Percentiles rank a stretch among this genome's conserved stretches.
Evolutionary conservation across 1,140 invertebrate species (phyloP).

Genomic region (Chionoecetes opilio): DNA sequence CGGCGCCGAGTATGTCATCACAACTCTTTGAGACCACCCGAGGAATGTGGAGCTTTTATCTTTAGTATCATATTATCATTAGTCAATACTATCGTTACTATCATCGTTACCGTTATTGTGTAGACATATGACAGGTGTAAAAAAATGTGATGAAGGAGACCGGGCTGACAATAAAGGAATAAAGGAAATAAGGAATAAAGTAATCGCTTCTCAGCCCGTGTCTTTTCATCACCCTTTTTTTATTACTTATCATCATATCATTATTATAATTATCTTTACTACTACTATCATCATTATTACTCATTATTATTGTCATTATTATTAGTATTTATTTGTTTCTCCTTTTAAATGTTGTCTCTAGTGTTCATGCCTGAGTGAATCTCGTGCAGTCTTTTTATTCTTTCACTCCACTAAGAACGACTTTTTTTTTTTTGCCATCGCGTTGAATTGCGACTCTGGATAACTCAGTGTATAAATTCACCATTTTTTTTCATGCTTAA

Average conservation of each 20-base stretch:
- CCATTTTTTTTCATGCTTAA: background rate
- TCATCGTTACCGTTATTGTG: background rate
- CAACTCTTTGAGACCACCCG: background rate
- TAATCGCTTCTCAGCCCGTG: no score
- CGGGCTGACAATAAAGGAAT: no score
- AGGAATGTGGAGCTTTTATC: background rate
- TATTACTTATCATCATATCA: background rate
- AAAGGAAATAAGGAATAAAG: no score
- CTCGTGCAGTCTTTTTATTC: background rate
- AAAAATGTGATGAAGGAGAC: no score
- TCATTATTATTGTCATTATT: background rate
- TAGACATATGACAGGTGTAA: no score
- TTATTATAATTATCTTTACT: background rate
- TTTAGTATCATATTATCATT: no score
- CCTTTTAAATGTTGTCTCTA: background rate
- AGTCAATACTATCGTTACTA: background rate
- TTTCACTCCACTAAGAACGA: background rate
- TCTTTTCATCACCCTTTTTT: background rate
- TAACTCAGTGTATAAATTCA: background rate
- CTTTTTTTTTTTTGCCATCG: background rate
- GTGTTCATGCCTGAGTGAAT: slow-evolving; percentile 1
- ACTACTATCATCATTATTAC: background rate
- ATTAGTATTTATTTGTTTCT: background rate
- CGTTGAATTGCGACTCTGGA: background rate
- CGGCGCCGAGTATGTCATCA: background rate